Percentiles rank a stretch among this genome's conserved stretches.
phyloP scores from a whole-genome alignment of 1,140 invertebrate species.

The Drosophila kurseongensis region DNA sequence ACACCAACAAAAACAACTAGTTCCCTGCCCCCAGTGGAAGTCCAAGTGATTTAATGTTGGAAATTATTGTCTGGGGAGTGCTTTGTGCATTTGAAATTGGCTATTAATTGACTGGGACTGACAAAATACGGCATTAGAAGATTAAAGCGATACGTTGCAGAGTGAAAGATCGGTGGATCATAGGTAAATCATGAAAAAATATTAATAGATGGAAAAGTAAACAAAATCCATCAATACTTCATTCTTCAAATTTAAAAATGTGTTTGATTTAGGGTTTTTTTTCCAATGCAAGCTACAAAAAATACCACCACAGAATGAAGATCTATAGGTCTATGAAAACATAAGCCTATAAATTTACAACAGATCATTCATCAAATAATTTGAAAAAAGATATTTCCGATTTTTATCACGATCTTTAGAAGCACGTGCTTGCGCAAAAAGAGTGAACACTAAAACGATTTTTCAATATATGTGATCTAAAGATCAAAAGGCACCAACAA shows the following conservation, averaged over 20 bases:
- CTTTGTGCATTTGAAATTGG: constrained; percentile 18
- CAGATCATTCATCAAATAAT: no score
- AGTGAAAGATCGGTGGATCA: background rate
- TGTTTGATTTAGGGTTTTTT: no score
- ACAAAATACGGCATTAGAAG: constrained; percentile 19
- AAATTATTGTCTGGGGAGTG: constrained; percentile 42
- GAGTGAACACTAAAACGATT: background rate
- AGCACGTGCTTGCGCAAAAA: background rate
- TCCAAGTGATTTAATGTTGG: constrained; percentile 13
- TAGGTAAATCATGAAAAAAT: background rate
- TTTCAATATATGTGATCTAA: constrained; percentile 14
- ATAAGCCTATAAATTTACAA: no score
- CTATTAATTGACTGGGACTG: constrained; percentile 33
- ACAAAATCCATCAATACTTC: background rate
- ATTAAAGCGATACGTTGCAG: background rate
- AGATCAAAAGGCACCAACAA: constrained; percentile 31
- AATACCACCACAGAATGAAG: no score
- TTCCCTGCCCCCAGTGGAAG: constrained; percentile 30
- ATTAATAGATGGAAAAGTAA: background rate
- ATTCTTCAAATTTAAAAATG: background rate
- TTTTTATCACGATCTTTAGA: no score
- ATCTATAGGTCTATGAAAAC: no score
- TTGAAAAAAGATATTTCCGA: no score
- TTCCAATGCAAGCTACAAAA: no score
- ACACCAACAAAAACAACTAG: constrained; percentile 8